Percentiles rank a stretch among this genome's conserved stretches.
Evolutionary conservation across 2,113 vertebrate genomes (phyloP).

Genomic region (Ariopsis seemanni): DNA sequence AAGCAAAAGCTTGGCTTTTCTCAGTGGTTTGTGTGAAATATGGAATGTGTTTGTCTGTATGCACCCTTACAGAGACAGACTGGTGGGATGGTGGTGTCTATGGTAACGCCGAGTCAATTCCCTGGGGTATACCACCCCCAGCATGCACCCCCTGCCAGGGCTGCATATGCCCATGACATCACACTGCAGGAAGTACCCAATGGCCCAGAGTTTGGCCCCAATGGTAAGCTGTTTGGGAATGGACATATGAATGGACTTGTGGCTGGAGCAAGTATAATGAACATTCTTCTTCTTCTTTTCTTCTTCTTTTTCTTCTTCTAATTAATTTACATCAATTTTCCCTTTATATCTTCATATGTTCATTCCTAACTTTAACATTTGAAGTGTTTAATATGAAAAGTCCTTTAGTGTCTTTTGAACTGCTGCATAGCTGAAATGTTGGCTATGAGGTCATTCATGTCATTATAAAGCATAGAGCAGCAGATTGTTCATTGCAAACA

Average conservation of each 20-base stretch:
- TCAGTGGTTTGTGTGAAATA: neutral
- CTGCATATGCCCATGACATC: conserved; percentile 77
- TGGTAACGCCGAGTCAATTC: conserved; percentile 76
- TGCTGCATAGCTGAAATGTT: conserved; percentile 32
- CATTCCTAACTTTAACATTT: neutral
- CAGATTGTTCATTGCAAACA: conserved; percentile 36
- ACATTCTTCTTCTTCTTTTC: neutral
- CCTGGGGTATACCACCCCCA: conserved; percentile 75
- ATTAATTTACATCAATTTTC: neutral
- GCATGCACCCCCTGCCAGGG: conserved; percentile 77
- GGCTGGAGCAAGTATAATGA: neutral
- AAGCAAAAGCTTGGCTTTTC: too few relatives aligned
- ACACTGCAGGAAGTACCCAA: conserved; percentile 92
- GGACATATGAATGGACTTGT: neutral
- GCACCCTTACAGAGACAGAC: conserved; percentile 74
- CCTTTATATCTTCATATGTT: neutral
- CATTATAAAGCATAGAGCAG: conserved; percentile 26
- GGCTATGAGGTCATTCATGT: conserved; percentile 34
- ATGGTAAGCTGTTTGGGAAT: conserved; percentile 73
- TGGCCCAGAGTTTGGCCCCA: conserved; percentile 77
- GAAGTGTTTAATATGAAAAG: conserved; percentile 5
- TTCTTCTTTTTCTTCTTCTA: neutral
- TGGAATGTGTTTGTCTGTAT: conserved; percentile 24
- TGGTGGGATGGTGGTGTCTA: conserved; percentile 60
- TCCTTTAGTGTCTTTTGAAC: conserved; percentile 17